Evolutionary conservation across 2,888 invertebrate species (phyloP).

Genomic region (Dyspetes luteomarginatus): DNA sequence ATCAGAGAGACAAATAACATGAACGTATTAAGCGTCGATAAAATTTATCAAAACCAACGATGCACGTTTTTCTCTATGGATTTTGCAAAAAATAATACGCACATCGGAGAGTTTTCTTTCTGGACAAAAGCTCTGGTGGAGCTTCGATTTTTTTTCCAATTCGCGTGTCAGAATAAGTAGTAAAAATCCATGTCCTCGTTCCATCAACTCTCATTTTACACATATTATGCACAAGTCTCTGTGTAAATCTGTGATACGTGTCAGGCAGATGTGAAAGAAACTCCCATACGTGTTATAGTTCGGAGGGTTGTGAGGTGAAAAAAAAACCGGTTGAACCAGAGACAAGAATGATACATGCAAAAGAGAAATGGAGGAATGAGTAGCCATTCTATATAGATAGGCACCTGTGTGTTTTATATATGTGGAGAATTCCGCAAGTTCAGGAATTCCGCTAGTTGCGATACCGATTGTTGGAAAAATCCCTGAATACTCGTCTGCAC

Average conservation of each 20-base stretch:
- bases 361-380: neutral
- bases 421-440: conserved; percentile 37
- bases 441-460: conserved; percentile 57
- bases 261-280: too few species aligned
- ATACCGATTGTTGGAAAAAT: conserved; percentile 57
- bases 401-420: neutral
- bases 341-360: neutral
- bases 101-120: neutral
- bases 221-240: neutral
- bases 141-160: neutral
- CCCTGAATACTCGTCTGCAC: conserved; percentile 2
- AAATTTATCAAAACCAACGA: conserved; percentile 67
- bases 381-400: neutral
- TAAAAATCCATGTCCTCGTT: neutral
- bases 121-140: neutral
- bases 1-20: conserved; percentile 34
- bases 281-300: neutral
- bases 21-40: conserved; percentile 60
- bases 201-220: neutral
- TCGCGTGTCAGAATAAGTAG: too few species aligned
- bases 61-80: neutral
- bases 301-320: neutral
- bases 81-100: neutral
- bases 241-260: too few species aligned
- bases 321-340: neutral